Evolutionary conservation across 37 sponge, comb jelly and placozoan genomes (phyloP).

Genomic region (Crambe crambe): DNA sequence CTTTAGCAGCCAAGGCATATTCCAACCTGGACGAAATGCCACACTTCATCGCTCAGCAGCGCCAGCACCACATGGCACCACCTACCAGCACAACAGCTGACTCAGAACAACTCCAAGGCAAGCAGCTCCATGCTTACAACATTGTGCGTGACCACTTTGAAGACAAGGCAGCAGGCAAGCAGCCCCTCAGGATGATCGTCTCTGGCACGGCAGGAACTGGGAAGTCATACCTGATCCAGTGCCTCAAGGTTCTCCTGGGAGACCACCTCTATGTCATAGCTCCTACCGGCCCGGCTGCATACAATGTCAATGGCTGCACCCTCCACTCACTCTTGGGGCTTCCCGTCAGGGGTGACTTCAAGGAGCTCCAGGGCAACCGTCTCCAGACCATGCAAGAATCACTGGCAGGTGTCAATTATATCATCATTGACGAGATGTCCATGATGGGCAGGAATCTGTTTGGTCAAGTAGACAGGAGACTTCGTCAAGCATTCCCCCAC

Average conservation of each 20-base stretch:
- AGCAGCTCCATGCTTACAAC: slow-evolving; percentile 43
- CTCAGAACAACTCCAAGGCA: slow-evolving; percentile 28
- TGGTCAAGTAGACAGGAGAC: slow-evolving; percentile 52
- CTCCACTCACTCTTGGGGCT: slow-evolving; percentile 51
- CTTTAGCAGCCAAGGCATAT: slow-evolving; percentile 8
- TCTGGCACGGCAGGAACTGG: no score
- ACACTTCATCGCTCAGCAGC: slow-evolving; percentile 10
- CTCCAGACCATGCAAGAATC: slow-evolving; percentile 38
- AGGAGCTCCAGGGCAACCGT: slow-evolving; percentile 29
- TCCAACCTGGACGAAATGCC: slow-evolving; percentile 49
- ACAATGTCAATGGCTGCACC: slow-evolving; percentile 43
- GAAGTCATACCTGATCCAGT: slow-evolving; percentile 54
- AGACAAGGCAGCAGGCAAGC: slow-evolving; percentile 40
- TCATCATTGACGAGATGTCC: slow-evolving; percentile 66
- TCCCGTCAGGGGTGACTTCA: slow-evolving; percentile 31
- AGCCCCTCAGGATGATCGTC: no score
- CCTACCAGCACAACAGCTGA: slow-evolving; percentile 33
- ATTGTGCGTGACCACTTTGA: slow-evolving; percentile 18
- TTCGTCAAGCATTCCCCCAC: slow-evolving; percentile 49
- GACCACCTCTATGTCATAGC: slow-evolving; percentile 37
- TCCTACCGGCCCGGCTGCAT: slow-evolving; percentile 68
- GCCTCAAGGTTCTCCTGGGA: slow-evolving; percentile 32
- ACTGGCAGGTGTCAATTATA: slow-evolving; percentile 37
- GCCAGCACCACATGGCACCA: neutral
- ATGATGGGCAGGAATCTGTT: slow-evolving; percentile 54